phyloP scores from a whole-genome alignment of 2,113 vertebrate species.

The Microcebus griseorufus region DNA sequence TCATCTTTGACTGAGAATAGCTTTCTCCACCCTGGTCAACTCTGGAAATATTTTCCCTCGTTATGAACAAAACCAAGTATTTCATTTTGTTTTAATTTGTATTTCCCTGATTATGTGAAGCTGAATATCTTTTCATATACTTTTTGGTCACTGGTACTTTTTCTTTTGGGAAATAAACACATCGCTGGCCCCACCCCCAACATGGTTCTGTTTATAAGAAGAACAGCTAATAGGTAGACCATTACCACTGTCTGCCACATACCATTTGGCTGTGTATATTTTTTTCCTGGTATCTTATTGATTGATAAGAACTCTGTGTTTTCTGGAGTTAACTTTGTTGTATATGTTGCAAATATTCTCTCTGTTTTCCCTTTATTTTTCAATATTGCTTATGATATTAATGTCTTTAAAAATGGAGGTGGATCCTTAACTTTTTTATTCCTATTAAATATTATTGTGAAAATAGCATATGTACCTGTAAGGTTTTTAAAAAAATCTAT shows the following conservation, averaged over 20 bases:
- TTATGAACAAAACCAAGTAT: background rate
- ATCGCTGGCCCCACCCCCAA: background rate
- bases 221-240: background rate
- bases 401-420: background rate
- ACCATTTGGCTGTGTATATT: background rate
- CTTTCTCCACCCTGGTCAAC: background rate
- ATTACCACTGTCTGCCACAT: background rate
- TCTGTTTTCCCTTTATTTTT: conserved; percentile 21
- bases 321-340: conserved; percentile 3
- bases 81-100: conserved; percentile 48
- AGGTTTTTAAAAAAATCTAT: background rate
- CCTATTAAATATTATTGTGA: background rate
- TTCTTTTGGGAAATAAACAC: background rate
- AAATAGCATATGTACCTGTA: background rate
- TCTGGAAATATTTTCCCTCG: background rate
- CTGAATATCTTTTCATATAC: background rate
- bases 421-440: conserved; percentile 38
- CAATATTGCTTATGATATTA: background rate
- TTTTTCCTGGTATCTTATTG: background rate
- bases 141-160: conserved; percentile 24
- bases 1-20: background rate
- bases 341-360: background rate
- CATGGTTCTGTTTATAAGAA: background rate
- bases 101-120: background rate
- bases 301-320: background rate